Evolutionary conservation across 64 coral and sea anemone species (phyloP).

Genomic region (Porites australiensis): DNA sequence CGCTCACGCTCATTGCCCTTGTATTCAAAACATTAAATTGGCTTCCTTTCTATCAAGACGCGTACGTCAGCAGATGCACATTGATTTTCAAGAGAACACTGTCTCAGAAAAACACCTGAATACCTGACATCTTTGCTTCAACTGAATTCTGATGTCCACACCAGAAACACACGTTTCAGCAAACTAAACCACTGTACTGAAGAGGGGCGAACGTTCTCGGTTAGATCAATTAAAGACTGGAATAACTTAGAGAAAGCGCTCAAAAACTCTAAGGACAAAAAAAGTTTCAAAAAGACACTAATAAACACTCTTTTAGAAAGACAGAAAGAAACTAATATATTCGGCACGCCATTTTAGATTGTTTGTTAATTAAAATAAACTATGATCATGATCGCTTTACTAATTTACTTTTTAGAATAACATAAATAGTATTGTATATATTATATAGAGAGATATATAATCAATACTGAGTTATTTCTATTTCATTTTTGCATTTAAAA

Average conservation of each 20-base stretch:
- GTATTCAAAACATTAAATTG: slow-evolving; percentile 8
- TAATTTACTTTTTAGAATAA: too few relatives aligned
- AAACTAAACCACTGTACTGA: slow-evolving; percentile 38
- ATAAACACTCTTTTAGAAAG: not conserved
- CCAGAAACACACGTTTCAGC: not conserved
- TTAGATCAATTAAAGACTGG: slow-evolving; percentile 52
- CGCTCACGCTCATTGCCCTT: not conserved
- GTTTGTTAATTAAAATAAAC: too few relatives aligned
- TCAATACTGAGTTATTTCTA: too few relatives aligned
- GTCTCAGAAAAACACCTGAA: not conserved
- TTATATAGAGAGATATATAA: too few relatives aligned
- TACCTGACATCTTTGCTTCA: slow-evolving; percentile 3
- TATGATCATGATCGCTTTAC: too few relatives aligned
- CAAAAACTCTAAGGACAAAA: not conserved
- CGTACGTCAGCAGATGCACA: not conserved
- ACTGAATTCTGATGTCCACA: slow-evolving; percentile 1
- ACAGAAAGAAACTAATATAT: not conserved
- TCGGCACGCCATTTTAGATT: too few relatives aligned
- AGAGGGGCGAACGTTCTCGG: slow-evolving; percentile 57
- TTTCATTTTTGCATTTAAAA: too few relatives aligned
- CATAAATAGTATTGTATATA: too few relatives aligned
- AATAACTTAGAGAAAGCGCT: slow-evolving; percentile 43
- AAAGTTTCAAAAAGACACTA: slow-evolving; percentile 20
- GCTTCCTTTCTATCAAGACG: slow-evolving; percentile 25
- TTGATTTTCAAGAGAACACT: not conserved